Base-by-base conservation (phyloP, 2,888 invertebrate species). In the Agapostemon virescens region DNA sequence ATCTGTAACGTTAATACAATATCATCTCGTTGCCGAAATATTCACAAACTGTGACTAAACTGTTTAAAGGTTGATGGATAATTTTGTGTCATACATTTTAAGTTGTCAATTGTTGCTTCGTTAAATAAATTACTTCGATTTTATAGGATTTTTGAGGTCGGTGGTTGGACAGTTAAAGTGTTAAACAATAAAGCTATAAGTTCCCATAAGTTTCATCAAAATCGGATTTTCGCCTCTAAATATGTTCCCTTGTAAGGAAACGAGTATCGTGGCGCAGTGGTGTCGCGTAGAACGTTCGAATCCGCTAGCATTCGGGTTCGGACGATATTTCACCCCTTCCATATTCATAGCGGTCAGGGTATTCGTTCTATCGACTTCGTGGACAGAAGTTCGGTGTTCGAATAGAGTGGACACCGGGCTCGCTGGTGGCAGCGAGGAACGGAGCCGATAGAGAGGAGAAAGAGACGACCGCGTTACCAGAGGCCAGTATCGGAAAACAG, bases 311-410 rank as follows among this genome's bases (percentile, higher is more conserved):
- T 40, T 58, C 17, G 45, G 55, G 20, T 66, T 66, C 36, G 30
- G 15, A 30, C 66, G 66, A 52, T 76, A 66, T 63, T 73, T 49
- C 58, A 40, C n/a, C 40, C 67, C 66, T 55, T 77, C 38, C 63
- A 63, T 77, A 79, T 79, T 79, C 79, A 79, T 79, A 71, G 67
- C 55, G 40, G 42, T n/a, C 55, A 9, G 36, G 15, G 40, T 68
- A 36, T 63, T 63, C 77, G 70, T 79, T 77, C 70, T 70, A 69
- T 67, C 49, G 49, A 26, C 67, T 38, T 66, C 52, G n/a, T 13
- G 38, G 71, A 40, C 63, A 64, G 20, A 67, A 72, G 68, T 61
- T 55, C 61, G 68, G 13, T 11, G 33, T 52, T 58, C 23, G 52
- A 38, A 61, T 67, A 30, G 49, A 38, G 76, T 67, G 64, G 66